Evolutionary conservation across 2,888 invertebrate genomes (phyloP).

Genomic region (Seira musarum): DNA sequence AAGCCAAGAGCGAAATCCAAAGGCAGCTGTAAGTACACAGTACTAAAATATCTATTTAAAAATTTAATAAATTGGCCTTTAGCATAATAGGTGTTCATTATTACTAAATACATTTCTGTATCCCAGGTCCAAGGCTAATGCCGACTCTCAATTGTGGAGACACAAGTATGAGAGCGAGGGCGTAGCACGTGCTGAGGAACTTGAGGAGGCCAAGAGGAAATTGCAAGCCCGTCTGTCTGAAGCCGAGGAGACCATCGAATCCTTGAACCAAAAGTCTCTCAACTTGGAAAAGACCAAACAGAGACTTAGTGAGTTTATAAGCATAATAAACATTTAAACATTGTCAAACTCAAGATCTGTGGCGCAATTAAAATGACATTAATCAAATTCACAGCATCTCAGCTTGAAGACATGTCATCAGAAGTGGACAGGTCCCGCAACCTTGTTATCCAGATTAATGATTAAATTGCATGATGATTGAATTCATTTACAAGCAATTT

Average conservation of each 20-base stretch:
- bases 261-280: constrained; percentile 97
- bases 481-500: constrained; percentile 75
- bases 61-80: background rate
- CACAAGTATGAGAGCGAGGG: constrained; percentile 88
- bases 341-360: constrained; percentile 97
- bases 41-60: constrained; percentile 76
- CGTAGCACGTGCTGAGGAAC: constrained; percentile 93
- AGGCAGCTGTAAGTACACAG: constrained; percentile 82
- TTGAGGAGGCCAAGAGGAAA: constrained; percentile 91
- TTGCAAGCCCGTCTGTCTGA: constrained; percentile 97
- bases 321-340: constrained; percentile 97
- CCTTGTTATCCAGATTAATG: constrained; percentile 92
- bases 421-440: constrained; percentile 98
- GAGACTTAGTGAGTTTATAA: constrained; percentile 97
- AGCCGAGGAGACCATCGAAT: constrained; percentile 97
- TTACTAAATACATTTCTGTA: background rate
- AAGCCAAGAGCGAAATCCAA: constrained; percentile 98
- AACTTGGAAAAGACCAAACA: constrained; percentile 99
- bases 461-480: constrained; percentile 75
- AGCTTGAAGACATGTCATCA: constrained; percentile 97
- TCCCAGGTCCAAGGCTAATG: constrained; percentile 83
- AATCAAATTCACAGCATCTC: no score
- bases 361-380: constrained; percentile 99
- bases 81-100: constrained; percentile 9
- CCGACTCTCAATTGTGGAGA: constrained; percentile 97